Evolutionary conservation across 2,888 invertebrate species (phyloP).

Genomic region (Acronicta psi): DNA sequence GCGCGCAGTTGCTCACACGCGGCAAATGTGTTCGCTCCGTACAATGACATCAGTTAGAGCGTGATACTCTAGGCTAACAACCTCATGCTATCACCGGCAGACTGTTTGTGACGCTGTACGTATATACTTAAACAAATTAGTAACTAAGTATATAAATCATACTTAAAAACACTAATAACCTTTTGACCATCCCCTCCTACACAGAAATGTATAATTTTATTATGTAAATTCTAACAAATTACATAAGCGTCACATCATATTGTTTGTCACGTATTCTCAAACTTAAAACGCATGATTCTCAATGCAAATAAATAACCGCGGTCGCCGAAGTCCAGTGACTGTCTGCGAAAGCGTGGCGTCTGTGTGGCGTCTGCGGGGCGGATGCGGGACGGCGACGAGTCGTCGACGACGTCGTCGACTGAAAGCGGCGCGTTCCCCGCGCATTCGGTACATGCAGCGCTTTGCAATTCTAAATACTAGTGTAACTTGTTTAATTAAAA

Average conservation of each 20-base stretch:
- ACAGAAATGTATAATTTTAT: too few species aligned
- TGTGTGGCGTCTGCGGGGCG: background rate
- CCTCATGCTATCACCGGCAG: background rate
- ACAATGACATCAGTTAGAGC: background rate
- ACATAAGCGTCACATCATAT: too few species aligned
- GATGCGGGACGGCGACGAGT: background rate
- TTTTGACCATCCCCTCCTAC: too few species aligned
- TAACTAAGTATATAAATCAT: too few species aligned
- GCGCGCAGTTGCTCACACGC: background rate
- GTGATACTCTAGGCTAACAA: background rate
- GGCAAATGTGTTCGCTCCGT: background rate
- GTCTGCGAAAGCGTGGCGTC: background rate
- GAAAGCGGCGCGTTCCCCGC: conserved; percentile 6
- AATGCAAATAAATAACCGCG: background rate
- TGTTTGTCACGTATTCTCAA: too few species aligned
- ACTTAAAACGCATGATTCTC: too few species aligned
- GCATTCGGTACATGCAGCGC: conserved; percentile 27
- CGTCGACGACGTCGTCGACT: too few species aligned
- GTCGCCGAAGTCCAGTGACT: background rate
- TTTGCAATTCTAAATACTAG: conserved; percentile 61
- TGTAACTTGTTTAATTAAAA: conserved; percentile 66
- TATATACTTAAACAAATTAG: too few species aligned
- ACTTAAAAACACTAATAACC: too few species aligned
- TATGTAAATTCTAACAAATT: too few species aligned
- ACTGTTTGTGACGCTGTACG: background rate